Evolutionary conservation across 1,140 invertebrate genomes (phyloP), one percentile per base, ranked within the genome.

Genomic region (Plutomurus gul): DNA sequence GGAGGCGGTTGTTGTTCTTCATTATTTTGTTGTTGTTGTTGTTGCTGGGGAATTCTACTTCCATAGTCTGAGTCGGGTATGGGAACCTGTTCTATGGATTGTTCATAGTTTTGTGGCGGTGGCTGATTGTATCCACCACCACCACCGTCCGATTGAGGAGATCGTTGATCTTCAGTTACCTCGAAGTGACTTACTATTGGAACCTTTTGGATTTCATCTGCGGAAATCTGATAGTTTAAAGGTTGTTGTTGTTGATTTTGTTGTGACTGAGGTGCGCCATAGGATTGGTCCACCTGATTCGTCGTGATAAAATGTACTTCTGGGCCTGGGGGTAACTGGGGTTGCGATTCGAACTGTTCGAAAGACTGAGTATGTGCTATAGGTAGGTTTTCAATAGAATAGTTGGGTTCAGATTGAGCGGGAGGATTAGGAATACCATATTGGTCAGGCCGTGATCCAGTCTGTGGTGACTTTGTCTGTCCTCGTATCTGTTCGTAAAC

Each of bases 401-500:
- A 70, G 13, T 72, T 22, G 18, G 36, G 51, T 49, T 65, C 27
- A 16, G 27, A 25, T 49, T 27, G n/a, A 27, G 49, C 40, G 25
- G 76, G 76, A 47, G 77, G 33, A 36, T 51, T 37, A 75, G 76
- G 65, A 47, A 56, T 30, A 47, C 40, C 20, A 40, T 77, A 77
- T n/a, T 40, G 43, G 30, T 74, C 71, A 40, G 73, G 73, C 46
- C 40, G 46, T 46, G 20, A 33, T 43, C 77, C 77, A 75, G 77
- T 75, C 71, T 74, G 72, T 65, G 77, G 71, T 33, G 30, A 39
- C 33, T 39, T 65, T 49, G 43, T 75, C 22, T 56, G 80, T 81
- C 76, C 76, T 75, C 80, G 37, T 70, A 74, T 16, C 56, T 78
- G 70, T 76, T 78, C 76, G 76, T 78, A 78, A 39, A 81, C 76